Evolutionary conservation across 1,140 invertebrate species (phyloP), one percentile per base, ranked within the genome.

Genomic region (Lerema accius): DNA sequence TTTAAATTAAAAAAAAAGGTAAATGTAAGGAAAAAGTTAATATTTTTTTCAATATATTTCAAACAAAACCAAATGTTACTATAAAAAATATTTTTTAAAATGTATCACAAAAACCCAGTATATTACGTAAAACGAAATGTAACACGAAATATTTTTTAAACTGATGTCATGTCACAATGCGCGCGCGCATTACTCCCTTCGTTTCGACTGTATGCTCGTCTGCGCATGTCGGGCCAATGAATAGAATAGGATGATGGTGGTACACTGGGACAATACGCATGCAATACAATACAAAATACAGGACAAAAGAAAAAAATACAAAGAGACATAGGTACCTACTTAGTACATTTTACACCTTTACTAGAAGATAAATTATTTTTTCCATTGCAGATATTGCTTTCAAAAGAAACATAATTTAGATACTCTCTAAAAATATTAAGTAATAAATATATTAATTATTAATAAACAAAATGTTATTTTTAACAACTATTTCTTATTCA

Each of bases 211-310:
- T 64, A 68, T 69, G 58, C 32, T 69, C 42, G 55, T 49, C 50
- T 45, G 66, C 64, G 76, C 75, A 67, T 68, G 67, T 59, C 59
- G 43, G 58, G 50, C 67, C 66, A 78, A 70, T 71, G 66, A 68
- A 60, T 63, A 55, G 32, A 59, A 40, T 23, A 60, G 55, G 40
- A 43, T 60, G 9, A 40, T 56, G 35, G 58, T 32, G 63, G 17
- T 23, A 79, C 69, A 76, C 67, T 28, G 69, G 45, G 69, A 0
- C 9, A n/a, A 39, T 42, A 26, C 10, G 42, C 32, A 32, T 23
- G 5, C 2, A 1, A 9, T 4, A 32, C 26, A 9, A 28, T 17
- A 16, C 4, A 14, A 6, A 1, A 23, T 23, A 23, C 19, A 23
- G 5, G 19, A n/a, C n/a, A n/a, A n/a, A n/a, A n/a, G n/a, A n/a